These are phyloP conservation scores for Xanthorhoe designata DNA, from an alignment of 2,888 invertebrate genomes.

Conservation along the genomic window DNA sequence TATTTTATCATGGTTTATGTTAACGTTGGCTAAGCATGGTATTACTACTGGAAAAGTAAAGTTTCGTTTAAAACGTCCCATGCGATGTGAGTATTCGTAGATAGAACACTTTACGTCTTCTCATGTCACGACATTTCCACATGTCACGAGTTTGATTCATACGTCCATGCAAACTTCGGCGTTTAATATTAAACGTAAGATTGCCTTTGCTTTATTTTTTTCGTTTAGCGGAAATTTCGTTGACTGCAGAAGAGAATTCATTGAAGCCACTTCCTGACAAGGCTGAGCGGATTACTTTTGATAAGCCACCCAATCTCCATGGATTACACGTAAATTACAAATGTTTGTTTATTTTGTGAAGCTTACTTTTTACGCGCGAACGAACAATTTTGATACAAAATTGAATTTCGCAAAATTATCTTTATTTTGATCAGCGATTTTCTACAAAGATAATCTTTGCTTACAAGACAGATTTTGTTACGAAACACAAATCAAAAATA, in stretches of 20 bases:
- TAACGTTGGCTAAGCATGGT: too few relatives aligned
- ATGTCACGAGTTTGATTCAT: too few relatives aligned
- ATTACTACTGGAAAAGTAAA: not conserved
- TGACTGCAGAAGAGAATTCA: conserved; percentile 9
- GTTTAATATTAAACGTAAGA: too few relatives aligned
- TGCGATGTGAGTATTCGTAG: too few relatives aligned
- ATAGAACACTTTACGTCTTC: too few relatives aligned
- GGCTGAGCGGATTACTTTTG: conserved; percentile 35
- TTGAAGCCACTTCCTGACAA: conserved; percentile 28
- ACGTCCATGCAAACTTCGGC: not conserved
- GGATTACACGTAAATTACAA: conserved; percentile 39
- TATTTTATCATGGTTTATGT: not conserved
- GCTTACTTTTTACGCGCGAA: not conserved
- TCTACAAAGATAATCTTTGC: not conserved
- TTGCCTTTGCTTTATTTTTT: too few relatives aligned
- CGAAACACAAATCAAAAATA: too few relatives aligned
- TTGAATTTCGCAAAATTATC: not conserved
- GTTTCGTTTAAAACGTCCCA: too few relatives aligned
- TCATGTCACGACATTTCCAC: too few relatives aligned
- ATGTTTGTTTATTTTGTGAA: conserved; percentile 34
- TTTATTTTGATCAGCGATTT: not conserved
- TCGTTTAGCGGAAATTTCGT: not conserved
- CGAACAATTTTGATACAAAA: not conserved
- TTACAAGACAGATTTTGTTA: not conserved
- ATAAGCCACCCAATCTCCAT: conserved; percentile 39